phyloP scores from a whole-genome alignment of 2,888 invertebrate species.

The Macaria liturata region DNA sequence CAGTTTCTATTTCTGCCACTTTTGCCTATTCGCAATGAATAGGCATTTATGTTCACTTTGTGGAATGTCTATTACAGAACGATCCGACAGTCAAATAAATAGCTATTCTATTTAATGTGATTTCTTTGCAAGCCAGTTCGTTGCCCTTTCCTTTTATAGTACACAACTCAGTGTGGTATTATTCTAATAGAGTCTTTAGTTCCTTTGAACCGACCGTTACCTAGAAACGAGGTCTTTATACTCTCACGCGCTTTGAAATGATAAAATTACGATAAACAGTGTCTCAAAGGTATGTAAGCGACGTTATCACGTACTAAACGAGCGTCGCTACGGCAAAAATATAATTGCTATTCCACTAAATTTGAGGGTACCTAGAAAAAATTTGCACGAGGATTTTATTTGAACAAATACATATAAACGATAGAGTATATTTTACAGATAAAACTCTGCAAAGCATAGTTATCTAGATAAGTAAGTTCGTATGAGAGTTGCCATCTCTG shows the following conservation, averaged over 20 bases:
- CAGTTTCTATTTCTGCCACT: too few relatives aligned
- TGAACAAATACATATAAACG: too few relatives aligned
- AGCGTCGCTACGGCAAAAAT: slow-evolving; percentile 28
- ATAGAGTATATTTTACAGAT: too few relatives aligned
- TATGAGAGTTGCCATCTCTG: too few relatives aligned
- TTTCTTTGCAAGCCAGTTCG: slow-evolving; percentile 9
- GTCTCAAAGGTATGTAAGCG: slow-evolving; percentile 20
- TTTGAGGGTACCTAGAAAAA: slow-evolving; percentile 26
- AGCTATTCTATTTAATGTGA: neutral
- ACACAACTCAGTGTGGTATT: slow-evolving; percentile 10
- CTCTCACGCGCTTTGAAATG: slow-evolving; percentile 28
- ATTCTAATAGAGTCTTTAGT: slow-evolving; percentile 20
- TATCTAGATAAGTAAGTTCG: too few relatives aligned
- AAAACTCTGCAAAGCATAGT: too few relatives aligned
- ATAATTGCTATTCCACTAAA: slow-evolving; percentile 28
- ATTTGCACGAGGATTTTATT: slow-evolving; percentile 6
- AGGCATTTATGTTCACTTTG: too few relatives aligned
- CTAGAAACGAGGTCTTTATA: slow-evolving; percentile 16
- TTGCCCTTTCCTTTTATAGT: slow-evolving; percentile 10
- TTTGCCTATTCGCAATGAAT: too few relatives aligned
- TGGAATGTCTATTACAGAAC: too few relatives aligned
- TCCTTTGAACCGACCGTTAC: slow-evolving; percentile 23
- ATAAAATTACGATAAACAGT: slow-evolving; percentile 31
- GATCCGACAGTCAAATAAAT: too few relatives aligned
- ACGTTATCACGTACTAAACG: slow-evolving; percentile 30